Percentiles rank a stretch among this genome's conserved stretches.
Conservation (phyloP, 2,888 invertebrate species). For the Phengaris arion region DNA sequence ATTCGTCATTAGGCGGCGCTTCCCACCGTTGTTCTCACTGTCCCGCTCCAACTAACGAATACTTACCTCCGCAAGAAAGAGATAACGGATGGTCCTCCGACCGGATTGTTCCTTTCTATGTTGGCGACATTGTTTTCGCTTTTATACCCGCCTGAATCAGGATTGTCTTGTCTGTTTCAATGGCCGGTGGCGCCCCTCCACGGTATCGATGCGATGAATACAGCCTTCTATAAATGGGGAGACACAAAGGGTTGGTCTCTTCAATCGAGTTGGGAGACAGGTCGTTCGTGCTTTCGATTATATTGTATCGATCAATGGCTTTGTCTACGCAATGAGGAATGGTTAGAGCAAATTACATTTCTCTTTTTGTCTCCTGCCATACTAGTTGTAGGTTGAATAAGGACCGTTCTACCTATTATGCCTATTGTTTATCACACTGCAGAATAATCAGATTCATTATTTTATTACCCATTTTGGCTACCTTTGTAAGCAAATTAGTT, state of each 20-base stretch:
- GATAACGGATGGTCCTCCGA: constrained; percentile 70
- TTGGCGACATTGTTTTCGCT: constrained; percentile 79
- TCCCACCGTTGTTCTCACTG: constrained; percentile 72
- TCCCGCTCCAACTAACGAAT: constrained; percentile 50
- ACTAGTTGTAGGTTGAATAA: constrained; percentile 38
- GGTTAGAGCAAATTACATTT: constrained; percentile 78
- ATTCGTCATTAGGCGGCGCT: constrained; percentile 80
- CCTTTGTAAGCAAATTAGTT: not conserved
- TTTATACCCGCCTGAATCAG: constrained; percentile 77
- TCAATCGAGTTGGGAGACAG: constrained; percentile 75
- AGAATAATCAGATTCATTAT: constrained; percentile 25
- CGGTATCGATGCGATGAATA: constrained; percentile 68
- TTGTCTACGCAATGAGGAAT: constrained; percentile 73
- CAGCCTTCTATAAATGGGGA: constrained; percentile 75
- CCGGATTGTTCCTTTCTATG: constrained; percentile 80
- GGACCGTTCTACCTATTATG: constrained; percentile 29
- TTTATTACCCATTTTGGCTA: not conserved
- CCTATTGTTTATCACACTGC: constrained; percentile 16
- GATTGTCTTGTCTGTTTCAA: constrained; percentile 79
- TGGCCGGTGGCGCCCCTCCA: constrained; percentile 76
- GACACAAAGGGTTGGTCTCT: constrained; percentile 78
- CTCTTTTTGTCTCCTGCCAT: constrained; percentile 55
- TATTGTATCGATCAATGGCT: constrained; percentile 75
- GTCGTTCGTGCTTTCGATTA: constrained; percentile 75
- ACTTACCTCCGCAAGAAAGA: constrained; percentile 50